A percentile compares a stretch with the other conserved stretches of the same genome.
Evolutionary conservation across 2,113 vertebrate genomes (phyloP).

Genomic region (Hemiprocne comata): DNA sequence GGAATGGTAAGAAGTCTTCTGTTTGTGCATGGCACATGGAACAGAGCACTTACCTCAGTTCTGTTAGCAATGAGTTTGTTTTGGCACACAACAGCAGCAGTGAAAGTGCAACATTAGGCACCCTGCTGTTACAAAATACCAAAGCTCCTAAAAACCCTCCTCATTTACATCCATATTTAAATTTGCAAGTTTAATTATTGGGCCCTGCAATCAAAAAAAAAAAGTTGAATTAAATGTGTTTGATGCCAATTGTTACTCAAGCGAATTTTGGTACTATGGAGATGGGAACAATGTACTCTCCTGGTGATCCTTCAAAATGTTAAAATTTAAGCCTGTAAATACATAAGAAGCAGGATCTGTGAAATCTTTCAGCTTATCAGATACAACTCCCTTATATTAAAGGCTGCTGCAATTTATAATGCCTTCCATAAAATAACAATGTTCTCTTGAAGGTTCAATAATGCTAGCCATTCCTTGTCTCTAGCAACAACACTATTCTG

Average conservation of each 20-base stretch:
- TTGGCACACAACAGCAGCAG: not conserved
- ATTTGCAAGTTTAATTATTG: not conserved
- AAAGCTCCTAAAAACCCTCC: not conserved
- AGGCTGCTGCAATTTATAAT: not conserved
- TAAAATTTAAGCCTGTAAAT: not conserved
- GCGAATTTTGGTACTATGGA: rapidly evolving
- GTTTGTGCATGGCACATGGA: not conserved
- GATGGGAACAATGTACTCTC: not conserved
- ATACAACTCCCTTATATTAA: not conserved
- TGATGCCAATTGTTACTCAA: not conserved
- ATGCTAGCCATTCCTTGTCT: not conserved
- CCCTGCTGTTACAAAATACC: not conserved
- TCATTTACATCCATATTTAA: not conserved
- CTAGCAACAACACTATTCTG: not conserved
- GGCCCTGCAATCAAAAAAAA: not conserved
- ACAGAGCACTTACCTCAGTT: not conserved
- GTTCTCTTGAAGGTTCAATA: not conserved
- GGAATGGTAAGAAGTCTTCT: not conserved
- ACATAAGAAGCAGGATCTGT: not conserved
- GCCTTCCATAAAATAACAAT: not conserved
- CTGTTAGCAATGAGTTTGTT: not conserved
- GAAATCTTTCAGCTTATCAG: not conserved
- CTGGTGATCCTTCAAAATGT: not conserved
- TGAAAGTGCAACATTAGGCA: not conserved
- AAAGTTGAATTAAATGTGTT: rapidly evolving